These are phyloP conservation scores for Malurus leucopterus DNA, from an alignment of 2,797 vertebrate species.

Conservation along the genomic window DNA sequence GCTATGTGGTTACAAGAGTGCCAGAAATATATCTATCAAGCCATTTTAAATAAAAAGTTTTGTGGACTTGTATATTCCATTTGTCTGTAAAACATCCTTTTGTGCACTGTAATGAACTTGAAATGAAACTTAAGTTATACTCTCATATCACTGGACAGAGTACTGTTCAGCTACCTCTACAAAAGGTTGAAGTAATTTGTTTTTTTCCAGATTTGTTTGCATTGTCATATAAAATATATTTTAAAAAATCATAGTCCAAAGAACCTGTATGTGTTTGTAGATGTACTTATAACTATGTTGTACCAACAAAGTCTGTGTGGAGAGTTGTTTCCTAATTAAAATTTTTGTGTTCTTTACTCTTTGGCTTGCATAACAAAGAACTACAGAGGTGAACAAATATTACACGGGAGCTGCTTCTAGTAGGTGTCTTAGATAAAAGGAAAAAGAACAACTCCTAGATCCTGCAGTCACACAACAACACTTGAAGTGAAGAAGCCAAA, in stretches of 20 bases:
- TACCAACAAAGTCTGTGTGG: constrained; percentile 60
- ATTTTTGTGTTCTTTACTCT: constrained; percentile 54
- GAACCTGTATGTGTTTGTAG: constrained; percentile 52
- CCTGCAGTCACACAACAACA: not conserved
- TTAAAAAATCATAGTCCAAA: constrained; percentile 53
- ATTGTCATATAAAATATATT: constrained; percentile 53
- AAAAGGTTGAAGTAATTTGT: constrained; percentile 55
- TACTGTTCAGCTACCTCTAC: constrained; percentile 75
- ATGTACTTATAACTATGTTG: constrained; percentile 63
- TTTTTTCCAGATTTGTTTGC: constrained; percentile 46
- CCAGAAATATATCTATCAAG: constrained; percentile 58
- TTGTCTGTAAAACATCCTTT: constrained; percentile 63
- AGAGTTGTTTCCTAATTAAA: constrained; percentile 70
- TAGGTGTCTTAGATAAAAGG: not conserved
- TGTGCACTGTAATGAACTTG: constrained; percentile 67
- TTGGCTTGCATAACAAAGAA: constrained; percentile 40
- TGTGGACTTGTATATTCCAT: constrained; percentile 55
- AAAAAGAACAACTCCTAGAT: not conserved
- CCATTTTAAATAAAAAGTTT: constrained; percentile 52
- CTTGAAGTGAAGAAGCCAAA: not conserved
- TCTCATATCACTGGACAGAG: constrained; percentile 48
- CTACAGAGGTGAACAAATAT: not conserved
- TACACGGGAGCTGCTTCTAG: not conserved
- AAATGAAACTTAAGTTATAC: constrained; percentile 62
- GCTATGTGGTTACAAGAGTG: constrained; percentile 44